These are phyloP conservation scores for Mycetomoellerius zeteki DNA, from an alignment of 1,140 invertebrate genomes.

Conservation along the genomic window DNA sequence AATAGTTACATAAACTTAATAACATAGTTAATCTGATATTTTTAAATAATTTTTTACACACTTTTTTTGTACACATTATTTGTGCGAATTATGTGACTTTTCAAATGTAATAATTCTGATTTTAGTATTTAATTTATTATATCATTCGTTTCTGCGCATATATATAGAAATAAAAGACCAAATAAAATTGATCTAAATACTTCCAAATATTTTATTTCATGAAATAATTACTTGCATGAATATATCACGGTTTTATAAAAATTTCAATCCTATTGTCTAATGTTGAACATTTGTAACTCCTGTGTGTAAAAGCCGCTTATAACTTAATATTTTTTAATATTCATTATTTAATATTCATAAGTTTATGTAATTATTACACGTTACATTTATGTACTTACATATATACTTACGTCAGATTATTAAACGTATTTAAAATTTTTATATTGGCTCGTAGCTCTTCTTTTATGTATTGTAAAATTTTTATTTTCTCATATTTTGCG, in stretches of 20 bases:
- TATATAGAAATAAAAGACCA: not conserved
- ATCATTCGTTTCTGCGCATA: not conserved
- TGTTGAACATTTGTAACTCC: not conserved
- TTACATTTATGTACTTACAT: not conserved
- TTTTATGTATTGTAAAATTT: too few relatives aligned
- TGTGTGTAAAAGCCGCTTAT: not conserved
- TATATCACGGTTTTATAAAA: constrained; percentile 7
- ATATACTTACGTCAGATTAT: not conserved
- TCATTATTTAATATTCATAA: not conserved
- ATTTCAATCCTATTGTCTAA: not conserved
- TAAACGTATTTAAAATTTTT: not conserved
- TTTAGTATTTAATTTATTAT: not conserved
- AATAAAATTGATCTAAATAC: not conserved
- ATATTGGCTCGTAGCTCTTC: too few relatives aligned
- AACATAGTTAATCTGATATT: not conserved
- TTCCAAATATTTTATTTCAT: constrained; percentile 3
- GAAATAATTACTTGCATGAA: constrained; percentile 17
- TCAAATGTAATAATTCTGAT: not conserved
- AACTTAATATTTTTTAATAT: constrained; percentile 8
- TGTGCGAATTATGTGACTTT: not conserved
- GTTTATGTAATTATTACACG: constrained; percentile 4
- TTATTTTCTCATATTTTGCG: not conserved
- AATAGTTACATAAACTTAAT: not conserved
- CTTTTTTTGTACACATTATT: too few relatives aligned
- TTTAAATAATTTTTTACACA: not conserved